These are phyloP conservation scores for Eupithecia exiguata DNA, from an alignment of 2,888 invertebrate species.

Conservation along the genomic window DNA sequence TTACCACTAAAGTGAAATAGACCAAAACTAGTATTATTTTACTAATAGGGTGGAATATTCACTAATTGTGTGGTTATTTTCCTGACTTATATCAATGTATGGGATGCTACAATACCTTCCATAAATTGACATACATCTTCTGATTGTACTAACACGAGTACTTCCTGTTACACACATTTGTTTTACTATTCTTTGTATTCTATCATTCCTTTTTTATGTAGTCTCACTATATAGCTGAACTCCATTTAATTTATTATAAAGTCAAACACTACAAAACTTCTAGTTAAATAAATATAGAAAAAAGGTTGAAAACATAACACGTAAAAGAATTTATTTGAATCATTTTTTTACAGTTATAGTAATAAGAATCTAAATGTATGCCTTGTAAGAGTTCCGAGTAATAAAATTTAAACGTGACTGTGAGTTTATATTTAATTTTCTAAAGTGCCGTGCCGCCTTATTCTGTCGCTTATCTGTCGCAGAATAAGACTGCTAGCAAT, in stretches of 20 bases:
- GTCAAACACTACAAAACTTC: neutral
- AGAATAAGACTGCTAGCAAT: neutral
- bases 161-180: constrained; percentile 13
- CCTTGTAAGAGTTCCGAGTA: constrained; percentile 73
- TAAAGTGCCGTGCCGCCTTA: neutral
- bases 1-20: constrained; percentile 42
- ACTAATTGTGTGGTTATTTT: constrained; percentile 38
- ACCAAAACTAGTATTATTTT: constrained; percentile 61
- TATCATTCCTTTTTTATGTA: constrained; percentile 14
- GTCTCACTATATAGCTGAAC: constrained; percentile 11
- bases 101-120: constrained; percentile 60
- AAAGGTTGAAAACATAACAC: constrained; percentile 31
- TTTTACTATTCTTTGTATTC: constrained; percentile 20
- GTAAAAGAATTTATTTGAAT: constrained; percentile 49
- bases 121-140: constrained; percentile 63
- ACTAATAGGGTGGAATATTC: constrained; percentile 28
- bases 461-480: neutral
- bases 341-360: constrained; percentile 59
- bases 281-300: neutral
- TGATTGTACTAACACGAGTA: constrained; percentile 3
- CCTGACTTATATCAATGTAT: constrained; percentile 55
- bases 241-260: constrained; percentile 19
- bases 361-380: constrained; percentile 67
- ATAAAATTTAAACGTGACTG: constrained; percentile 68
- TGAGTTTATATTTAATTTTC: constrained; percentile 34